These are phyloP conservation scores for Andrena cerasifolii DNA, from an alignment of 1,140 invertebrate species.

Conservation along the genomic window DNA sequence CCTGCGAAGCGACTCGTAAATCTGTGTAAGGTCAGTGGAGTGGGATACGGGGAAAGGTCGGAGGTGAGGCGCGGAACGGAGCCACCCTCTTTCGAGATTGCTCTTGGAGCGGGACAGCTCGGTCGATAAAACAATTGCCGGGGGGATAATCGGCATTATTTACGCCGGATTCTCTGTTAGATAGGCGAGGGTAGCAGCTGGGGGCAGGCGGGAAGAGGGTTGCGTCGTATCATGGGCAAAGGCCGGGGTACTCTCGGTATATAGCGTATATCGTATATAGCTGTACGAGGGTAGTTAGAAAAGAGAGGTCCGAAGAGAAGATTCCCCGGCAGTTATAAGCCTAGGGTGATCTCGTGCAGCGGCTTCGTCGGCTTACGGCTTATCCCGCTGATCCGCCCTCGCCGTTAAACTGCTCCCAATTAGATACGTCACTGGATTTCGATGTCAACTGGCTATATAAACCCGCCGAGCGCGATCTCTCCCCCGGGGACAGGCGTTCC, in stretches of 20 bases:
- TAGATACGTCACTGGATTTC: slow-evolving; percentile 81
- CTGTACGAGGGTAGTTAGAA: slow-evolving; percentile 21
- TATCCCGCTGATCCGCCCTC: slow-evolving; percentile 70
- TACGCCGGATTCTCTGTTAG: slow-evolving; percentile 79
- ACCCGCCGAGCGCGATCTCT: slow-evolving; percentile 9
- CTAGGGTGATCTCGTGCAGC: slow-evolving; percentile 74
- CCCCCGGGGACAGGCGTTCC: slow-evolving; percentile 33
- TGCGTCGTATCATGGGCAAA: slow-evolving; percentile 27
- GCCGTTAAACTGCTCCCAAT: slow-evolving; percentile 80
- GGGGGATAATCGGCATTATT: slow-evolving; percentile 81
- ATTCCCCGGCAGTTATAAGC: slow-evolving; percentile 75
- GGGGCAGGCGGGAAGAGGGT: slow-evolving; percentile 34
- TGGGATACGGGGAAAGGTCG: slow-evolving; percentile 49
- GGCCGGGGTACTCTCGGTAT: slow-evolving; percentile 25
- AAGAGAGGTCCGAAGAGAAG: slow-evolving; percentile 58
- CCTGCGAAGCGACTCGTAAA: slow-evolving; percentile 60
- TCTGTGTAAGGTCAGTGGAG: slow-evolving; percentile 53
- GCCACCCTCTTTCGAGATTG: slow-evolving; percentile 55
- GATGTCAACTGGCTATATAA: slow-evolving; percentile 69
- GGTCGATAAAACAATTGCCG: slow-evolving; percentile 82
- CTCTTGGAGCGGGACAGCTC: slow-evolving; percentile 65
- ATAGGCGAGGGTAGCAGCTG: slow-evolving; percentile 65
- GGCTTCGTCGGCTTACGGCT: slow-evolving; percentile 74
- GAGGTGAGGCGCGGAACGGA: slow-evolving; percentile 43
- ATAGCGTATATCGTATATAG: no score